phyloP scores from a whole-genome alignment of 2,888 invertebrate species.

The Ceratothoa steindachneri region DNA sequence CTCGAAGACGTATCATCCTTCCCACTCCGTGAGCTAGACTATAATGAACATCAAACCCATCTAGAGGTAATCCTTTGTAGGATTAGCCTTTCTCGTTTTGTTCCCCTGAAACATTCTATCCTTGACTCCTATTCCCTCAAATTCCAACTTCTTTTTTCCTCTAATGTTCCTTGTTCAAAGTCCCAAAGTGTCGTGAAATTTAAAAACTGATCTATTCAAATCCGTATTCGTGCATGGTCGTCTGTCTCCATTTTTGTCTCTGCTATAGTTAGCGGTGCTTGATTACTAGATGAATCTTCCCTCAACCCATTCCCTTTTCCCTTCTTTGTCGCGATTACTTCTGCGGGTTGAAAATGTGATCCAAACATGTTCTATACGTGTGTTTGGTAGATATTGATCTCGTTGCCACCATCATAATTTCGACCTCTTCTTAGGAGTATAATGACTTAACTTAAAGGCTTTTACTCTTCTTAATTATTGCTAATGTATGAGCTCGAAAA shows the following conservation, averaged over 20 bases:
- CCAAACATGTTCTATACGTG: too few species aligned
- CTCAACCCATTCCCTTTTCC: neutral
- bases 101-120: neutral
- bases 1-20: constrained; percentile 1
- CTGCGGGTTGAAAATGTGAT: too few species aligned
- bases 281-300: too few species aligned
- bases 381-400: too few species aligned
- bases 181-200: neutral
- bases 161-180: too few species aligned
- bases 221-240: neutral
- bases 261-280: neutral
- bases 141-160: neutral
- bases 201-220: neutral
- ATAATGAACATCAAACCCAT: neutral
- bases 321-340: neutral
- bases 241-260: neutral
- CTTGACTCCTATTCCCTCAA: neutral
- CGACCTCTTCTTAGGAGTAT: too few species aligned
- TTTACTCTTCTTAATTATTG: too few species aligned
- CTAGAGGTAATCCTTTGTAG: constrained; percentile 5
- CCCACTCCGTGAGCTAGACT: neutral
- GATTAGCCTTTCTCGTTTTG: constrained; percentile 4
- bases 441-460: too few species aligned
- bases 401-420: too few species aligned
- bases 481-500: too few species aligned